Conservation (phyloP, 2,113 vertebrate species). For the Scolopax mira region DNA sequence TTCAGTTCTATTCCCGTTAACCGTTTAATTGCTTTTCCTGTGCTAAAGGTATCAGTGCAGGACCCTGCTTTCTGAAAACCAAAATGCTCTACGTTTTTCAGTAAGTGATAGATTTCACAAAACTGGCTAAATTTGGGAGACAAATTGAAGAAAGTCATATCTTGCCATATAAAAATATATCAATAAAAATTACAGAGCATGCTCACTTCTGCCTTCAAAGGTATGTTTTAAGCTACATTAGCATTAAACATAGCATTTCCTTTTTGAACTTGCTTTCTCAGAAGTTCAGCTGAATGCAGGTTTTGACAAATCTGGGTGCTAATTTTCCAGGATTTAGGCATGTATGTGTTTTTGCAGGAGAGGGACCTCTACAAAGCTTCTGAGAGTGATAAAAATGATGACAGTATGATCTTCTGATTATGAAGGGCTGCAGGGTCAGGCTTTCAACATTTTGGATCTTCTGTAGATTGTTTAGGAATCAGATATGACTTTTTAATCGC, state of each 20-base stretch:
- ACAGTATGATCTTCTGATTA: neutral
- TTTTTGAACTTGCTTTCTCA: neutral
- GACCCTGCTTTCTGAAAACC: neutral
- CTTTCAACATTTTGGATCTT: neutral
- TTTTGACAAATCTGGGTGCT: neutral
- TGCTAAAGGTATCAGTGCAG: neutral
- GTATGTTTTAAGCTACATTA: neutral
- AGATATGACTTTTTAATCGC: neutral
- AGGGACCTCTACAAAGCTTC: neutral
- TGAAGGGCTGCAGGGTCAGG: neutral
- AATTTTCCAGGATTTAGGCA: neutral
- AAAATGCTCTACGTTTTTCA: neutral
- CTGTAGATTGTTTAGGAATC: neutral
- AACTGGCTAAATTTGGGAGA: neutral
- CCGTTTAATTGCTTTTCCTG: neutral
- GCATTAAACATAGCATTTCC: neutral
- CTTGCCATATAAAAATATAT: neutral
- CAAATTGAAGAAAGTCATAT: neutral
- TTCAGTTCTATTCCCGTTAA: neutral
- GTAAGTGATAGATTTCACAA: neutral
- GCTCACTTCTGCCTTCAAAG: neutral
- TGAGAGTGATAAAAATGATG: neutral
- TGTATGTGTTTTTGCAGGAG: neutral
- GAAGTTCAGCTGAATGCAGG: neutral
- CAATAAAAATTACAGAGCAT: neutral